Conservation (phyloP, 2,888 invertebrate genomes). For the Adelphocoris suturalis region DNA sequence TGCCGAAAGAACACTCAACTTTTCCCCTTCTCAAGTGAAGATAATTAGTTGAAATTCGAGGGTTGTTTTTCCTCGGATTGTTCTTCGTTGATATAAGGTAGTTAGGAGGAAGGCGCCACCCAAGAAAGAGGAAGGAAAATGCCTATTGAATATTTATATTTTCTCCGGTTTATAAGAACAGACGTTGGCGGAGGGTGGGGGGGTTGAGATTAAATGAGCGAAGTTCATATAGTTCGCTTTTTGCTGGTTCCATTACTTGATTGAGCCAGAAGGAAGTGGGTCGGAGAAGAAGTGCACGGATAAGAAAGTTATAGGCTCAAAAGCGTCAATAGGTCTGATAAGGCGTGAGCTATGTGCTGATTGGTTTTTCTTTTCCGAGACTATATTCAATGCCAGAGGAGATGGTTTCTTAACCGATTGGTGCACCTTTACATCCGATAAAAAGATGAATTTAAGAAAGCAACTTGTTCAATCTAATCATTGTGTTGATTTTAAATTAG, state of each 20-base stretch:
- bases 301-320: slow-evolving; percentile 55
- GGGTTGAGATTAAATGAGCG: slow-evolving; percentile 54
- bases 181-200: not conserved
- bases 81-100: slow-evolving; percentile 55
- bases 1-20: not conserved
- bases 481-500: no score
- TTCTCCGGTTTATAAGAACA: slow-evolving; percentile 17
- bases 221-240: slow-evolving; percentile 65
- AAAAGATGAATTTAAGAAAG: not conserved
- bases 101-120: slow-evolving; percentile 48
- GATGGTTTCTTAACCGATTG: not conserved
- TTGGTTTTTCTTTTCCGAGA: slow-evolving; percentile 15
- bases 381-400: not conserved
- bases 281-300: slow-evolving; percentile 37
- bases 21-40: slow-evolving; percentile 16
- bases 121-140: slow-evolving; percentile 45
- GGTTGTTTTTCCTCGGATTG: slow-evolving; percentile 57
- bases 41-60: slow-evolving; percentile 63
- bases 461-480: not conserved
- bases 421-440: not conserved
- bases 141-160: slow-evolving; percentile 65
- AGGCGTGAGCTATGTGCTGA: slow-evolving; percentile 48
- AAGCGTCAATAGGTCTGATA: slow-evolving; percentile 16
- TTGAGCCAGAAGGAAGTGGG: slow-evolving; percentile 38
- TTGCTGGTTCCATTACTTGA: slow-evolving; percentile 65